These are phyloP conservation scores for Leucoraja erinaceus DNA, from an alignment of 2,113 vertebrate species.

Conservation along the genomic window DNA sequence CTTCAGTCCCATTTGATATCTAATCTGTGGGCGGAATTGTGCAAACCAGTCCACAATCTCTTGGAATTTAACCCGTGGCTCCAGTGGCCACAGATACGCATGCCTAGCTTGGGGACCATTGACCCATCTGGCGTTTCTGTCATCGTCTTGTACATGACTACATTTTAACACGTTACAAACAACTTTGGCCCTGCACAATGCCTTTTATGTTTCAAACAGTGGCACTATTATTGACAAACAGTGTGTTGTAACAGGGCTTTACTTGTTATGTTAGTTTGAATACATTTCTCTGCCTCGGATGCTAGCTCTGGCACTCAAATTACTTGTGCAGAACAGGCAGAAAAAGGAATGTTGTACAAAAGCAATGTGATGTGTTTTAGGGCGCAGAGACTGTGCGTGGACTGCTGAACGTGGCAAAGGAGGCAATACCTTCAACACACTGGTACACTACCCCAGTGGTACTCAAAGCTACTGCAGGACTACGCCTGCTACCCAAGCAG, in stretches of 20 bases:
- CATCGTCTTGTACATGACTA: background rate
- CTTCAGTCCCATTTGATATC: background rate
- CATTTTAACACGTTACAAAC: background rate
- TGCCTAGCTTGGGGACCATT: background rate
- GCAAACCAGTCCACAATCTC: background rate
- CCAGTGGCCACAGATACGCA: background rate
- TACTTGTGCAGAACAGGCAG: background rate
- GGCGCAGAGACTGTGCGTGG: slow-evolving; percentile 76
- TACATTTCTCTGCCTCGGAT: background rate
- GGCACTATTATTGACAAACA: background rate
- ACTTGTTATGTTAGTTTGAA: background rate
- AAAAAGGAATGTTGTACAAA: background rate
- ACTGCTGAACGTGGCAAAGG: slow-evolving; percentile 78
- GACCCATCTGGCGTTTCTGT: background rate
- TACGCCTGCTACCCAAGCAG: slow-evolving; percentile 77
- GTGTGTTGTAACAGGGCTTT: background rate
- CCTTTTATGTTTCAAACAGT: background rate
- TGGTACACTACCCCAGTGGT: slow-evolving; percentile 87
- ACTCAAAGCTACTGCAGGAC: slow-evolving; percentile 88
- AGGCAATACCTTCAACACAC: slow-evolving; percentile 74
- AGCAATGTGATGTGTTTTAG: slow-evolving; percentile 50
- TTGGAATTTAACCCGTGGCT: background rate
- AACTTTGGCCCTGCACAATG: background rate
- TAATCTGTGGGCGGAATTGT: background rate
- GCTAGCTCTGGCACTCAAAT: background rate